Evolutionary conservation across 2,797 vertebrate genomes (phyloP).

Genomic region (Bovichtus diacanthus): DNA sequence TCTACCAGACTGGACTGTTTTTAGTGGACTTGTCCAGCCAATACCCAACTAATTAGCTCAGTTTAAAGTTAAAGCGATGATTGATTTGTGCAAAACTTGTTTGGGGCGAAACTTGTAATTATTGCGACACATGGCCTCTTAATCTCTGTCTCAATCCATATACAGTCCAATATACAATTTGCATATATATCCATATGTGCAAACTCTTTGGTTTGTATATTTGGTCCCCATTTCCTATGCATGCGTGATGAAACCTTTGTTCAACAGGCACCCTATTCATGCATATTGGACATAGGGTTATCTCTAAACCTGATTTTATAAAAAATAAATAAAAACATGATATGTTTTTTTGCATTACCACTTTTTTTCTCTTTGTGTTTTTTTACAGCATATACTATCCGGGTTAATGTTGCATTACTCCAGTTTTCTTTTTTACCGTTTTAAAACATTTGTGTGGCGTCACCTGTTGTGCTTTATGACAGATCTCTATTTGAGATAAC

Average conservation of each 20-base stretch:
- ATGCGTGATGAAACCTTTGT: conserved; percentile 17
- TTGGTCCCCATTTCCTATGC: neutral
- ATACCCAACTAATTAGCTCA: neutral
- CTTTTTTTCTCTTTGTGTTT: neutral
- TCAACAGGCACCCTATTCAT: too few species aligned
- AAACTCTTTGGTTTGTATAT: neutral
- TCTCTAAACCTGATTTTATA: conserved; percentile 8
- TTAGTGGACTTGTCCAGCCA: neutral
- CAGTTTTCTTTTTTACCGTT: neutral
- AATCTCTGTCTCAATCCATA: conserved; percentile 3
- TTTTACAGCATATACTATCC: neutral
- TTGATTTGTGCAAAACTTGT: neutral
- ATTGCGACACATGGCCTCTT: neutral
- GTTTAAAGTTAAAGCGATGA: too few species aligned
- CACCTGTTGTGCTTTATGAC: neutral
- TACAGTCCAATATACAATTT: too few species aligned
- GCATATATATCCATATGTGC: too few species aligned
- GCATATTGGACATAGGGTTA: too few species aligned
- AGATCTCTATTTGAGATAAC: neutral
- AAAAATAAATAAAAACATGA: too few species aligned
- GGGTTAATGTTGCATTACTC: neutral
- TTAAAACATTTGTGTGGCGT: neutral
- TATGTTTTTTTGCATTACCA: too few species aligned
- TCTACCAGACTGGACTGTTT: neutral
- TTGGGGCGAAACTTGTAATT: neutral